Evolutionary conservation across 2,113 vertebrate species (phyloP).

Genomic region (Fulmarus glacialis): DNA sequence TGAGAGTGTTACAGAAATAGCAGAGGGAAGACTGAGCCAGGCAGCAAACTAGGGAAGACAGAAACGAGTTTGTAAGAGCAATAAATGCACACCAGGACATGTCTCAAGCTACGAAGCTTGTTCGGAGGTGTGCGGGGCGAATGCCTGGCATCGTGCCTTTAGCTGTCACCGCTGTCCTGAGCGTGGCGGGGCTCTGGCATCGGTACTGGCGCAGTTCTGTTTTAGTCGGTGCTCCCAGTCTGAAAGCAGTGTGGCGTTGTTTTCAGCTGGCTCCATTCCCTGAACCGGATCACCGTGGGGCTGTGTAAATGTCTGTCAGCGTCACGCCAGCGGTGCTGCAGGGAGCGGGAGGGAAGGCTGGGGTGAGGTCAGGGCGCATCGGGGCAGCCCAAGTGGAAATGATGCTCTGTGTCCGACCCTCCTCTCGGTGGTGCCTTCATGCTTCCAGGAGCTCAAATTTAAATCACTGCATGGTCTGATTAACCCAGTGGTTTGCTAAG

Average conservation of each 20-base stretch:
- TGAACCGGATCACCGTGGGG: neutral
- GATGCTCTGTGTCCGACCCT: neutral
- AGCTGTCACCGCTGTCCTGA: neutral
- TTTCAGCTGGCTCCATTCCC: neutral
- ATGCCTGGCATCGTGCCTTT: accelerated
- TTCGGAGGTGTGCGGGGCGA: neutral
- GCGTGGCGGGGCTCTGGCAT: accelerated
- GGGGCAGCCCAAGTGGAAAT: neutral
- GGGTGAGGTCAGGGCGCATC: accelerated
- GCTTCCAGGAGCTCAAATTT: neutral
- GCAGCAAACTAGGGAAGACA: neutral
- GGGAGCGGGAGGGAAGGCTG: neutral
- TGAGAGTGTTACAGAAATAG: slow-evolving; percentile 38
- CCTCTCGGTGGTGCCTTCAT: neutral
- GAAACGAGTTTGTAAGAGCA: neutral
- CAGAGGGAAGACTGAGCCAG: neutral
- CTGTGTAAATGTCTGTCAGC: neutral
- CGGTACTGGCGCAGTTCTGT: neutral
- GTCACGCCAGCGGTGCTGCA: accelerated
- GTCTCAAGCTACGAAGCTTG: neutral
- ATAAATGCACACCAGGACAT: neutral
- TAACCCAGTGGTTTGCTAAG: neutral
- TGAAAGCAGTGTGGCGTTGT: accelerated
- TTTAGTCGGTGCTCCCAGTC: neutral
- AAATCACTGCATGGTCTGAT: neutral